phyloP scores from a whole-genome alignment of 2,888 invertebrate species.

The Margaritifera margaritifera region DNA sequence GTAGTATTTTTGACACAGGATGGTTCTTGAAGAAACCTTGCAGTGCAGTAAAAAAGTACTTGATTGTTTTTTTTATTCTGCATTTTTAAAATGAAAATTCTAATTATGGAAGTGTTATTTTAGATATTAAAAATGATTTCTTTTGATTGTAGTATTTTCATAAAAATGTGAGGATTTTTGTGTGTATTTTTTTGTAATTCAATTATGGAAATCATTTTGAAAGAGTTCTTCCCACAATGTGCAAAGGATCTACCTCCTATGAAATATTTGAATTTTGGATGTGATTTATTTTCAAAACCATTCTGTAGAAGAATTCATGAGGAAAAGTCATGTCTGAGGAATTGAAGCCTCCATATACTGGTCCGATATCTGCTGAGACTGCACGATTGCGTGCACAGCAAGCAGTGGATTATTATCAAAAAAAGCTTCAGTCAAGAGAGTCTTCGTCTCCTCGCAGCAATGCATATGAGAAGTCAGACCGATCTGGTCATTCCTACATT shows the following conservation, averaged over 20 bases:
- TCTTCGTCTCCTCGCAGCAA: conserved; percentile 14
- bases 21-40: no score
- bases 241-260: background rate
- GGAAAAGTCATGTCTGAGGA: conserved; percentile 38
- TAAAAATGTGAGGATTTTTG: no score
- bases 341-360: conserved; percentile 41
- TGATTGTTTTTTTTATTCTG: no score
- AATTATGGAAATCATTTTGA: no score
- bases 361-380: conserved; percentile 51
- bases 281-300: background rate
- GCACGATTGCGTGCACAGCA: conserved; percentile 57
- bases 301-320: background rate
- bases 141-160: no score
- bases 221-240: no score
- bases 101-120: no score
- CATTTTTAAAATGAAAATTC: no score
- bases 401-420: conserved; percentile 61
- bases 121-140: no score
- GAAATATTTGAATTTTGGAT: background rate
- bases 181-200: no score
- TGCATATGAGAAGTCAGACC: conserved; percentile 25
- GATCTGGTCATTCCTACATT: conserved; percentile 17
- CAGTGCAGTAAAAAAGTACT: no score
- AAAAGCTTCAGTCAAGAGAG: conserved; percentile 45
- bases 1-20: no score